Evolutionary conservation across 2,113 vertebrate genomes (phyloP), one percentile per base, ranked within the genome.

Genomic region (Platycercus adscitus): DNA sequence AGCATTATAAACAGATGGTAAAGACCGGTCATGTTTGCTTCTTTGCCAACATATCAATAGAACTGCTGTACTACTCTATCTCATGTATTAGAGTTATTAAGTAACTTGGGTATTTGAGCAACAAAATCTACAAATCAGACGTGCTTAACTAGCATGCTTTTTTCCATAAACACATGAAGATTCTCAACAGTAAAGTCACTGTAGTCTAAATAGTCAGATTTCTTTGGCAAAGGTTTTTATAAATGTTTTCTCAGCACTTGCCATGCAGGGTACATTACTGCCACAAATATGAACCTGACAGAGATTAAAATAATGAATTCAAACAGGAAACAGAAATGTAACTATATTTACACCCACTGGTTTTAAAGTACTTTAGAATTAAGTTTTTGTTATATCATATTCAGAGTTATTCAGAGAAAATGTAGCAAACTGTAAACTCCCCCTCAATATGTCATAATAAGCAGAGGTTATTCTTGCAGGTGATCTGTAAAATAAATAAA

Each of bases 1-100:
- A 98, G 98, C 97, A 97, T 98, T 98, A 98, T 98, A 98, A 98
- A 98, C 98, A 98, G 98, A 98, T 98, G 98, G 98, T 97, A 98
- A 98, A 98, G 97, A 97, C 97, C 84, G 86, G 98, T 98, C 98
- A 98, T 98, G 96, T 98, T 98, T 98, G 97, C 97, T 97, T 97
- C 98, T 97, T 95, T 98, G 98, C 98, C 98, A 98, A 95, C 96
- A 77, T 96, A 98, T 98, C 98, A 98, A 98, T 95, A 98, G 96
- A 98, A 97, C 92, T 96, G 96, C 96, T 97, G 88, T 96, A 95
- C 91, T 88, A 95, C 73, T 93, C 71, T 90, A 97, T 47, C 95
- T 92, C 88, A 82, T 84, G 94, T 60, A 97, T 88, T 97, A 93
- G 77, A 96, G 89, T 96, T 97, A 97, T 98, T 98, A 97, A 97